Evolutionary conservation across 1,140 invertebrate species (phyloP), one percentile per base, ranked within the genome.

Genomic region (Aphelinus certus): DNA sequence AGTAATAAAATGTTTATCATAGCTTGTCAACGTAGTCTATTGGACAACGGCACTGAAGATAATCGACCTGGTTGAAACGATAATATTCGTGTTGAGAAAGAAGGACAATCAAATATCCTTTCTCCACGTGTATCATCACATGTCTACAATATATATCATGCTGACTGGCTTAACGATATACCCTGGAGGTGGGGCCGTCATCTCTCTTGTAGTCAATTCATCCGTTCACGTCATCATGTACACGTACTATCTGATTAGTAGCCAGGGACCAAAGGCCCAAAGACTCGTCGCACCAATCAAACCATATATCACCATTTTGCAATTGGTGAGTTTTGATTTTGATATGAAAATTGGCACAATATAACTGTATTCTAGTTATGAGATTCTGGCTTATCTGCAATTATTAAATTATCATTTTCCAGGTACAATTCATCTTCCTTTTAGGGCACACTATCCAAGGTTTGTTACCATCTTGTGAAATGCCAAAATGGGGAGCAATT

Each of bases 51-150:
- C 0, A 26, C 26, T 26, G 26, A 26, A 26, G 26, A 26, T 26
- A 26, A 26, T 26, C 26, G 26, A 26, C 26, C 26, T 26, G 26
- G 26, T 26, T 26, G 26, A 26, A 26, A 26, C 26, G 26, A 26
- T 26, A 26, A 26, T 26, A 26, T 26, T 26, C 26, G 26, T 26
- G 26, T 26, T 26, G 26, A 26, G 26, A 26, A 26, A 26, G 26
- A 26, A 26, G 26, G 26, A 26, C 26, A 26, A 26, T 26, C 92
- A 95, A 89, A 89, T 94, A n/a, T 90, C 92, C 3, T 94, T 93
- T 81, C 88, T 95, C 3, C 94, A 95, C 80, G 84, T 93, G 1
- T 93, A 93, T 79, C 92, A 94, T 79, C 92, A 94, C 81, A 88
- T 91, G 0, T 88, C 91, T 71, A 93, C 93, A 88, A 71, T 80